These are phyloP conservation scores for Bubo scandiacus DNA, from an alignment of 2,113 vertebrate species.

Conservation along the genomic window DNA sequence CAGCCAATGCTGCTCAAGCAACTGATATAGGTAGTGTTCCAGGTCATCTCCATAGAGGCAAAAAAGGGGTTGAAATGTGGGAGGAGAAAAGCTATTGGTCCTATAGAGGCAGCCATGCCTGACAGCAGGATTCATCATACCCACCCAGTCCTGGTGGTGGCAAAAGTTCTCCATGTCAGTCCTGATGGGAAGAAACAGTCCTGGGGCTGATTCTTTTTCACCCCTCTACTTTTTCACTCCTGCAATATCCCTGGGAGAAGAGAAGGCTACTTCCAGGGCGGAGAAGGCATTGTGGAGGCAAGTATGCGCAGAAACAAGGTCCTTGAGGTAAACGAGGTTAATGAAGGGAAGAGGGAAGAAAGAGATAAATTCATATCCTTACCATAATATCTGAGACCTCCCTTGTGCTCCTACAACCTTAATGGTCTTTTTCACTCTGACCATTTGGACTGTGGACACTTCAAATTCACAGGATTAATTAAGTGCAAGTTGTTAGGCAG, in stretches of 20 bases:
- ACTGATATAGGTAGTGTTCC: not conserved
- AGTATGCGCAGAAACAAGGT: accelerated
- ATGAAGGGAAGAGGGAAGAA: not conserved
- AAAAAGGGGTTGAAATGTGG: not conserved
- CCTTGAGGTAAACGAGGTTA: not conserved
- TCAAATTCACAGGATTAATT: not conserved
- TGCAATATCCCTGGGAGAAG: not conserved
- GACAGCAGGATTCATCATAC: not conserved
- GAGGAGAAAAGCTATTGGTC: not conserved
- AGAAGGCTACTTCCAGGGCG: not conserved
- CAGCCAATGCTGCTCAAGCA: not conserved
- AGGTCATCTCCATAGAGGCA: not conserved
- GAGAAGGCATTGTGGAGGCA: not conserved
- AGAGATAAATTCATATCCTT: not conserved
- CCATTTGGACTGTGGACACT: not conserved
- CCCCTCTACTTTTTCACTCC: not conserved
- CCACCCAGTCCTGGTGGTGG: too few relatives aligned
- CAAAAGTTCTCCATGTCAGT: not conserved
- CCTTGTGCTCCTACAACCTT: not conserved
- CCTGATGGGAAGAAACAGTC: not conserved
- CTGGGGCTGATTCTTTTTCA: not conserved
- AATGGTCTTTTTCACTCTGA: not conserved
- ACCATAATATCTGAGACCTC: not conserved
- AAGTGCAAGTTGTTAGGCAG: not conserved
- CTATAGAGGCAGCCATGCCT: not conserved